Conservation (phyloP, 2,888 invertebrate genomes). For the Aleiodes leptofemur region DNA sequence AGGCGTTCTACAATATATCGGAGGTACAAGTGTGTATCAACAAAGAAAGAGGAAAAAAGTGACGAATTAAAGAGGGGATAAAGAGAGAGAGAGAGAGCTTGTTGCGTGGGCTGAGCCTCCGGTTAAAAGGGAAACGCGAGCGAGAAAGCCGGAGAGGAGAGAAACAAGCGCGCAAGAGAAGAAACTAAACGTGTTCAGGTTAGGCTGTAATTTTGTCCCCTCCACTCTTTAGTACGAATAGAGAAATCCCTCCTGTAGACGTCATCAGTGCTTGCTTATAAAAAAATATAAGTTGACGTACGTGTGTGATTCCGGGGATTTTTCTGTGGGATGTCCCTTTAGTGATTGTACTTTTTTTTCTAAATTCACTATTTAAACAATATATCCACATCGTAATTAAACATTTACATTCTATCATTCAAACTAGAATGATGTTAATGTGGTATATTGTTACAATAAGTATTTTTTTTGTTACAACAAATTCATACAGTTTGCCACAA, state of each 20-base stretch:
- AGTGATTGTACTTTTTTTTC: neutral
- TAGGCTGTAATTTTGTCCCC: constrained; percentile 7
- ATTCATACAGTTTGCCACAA: constrained; percentile 6
- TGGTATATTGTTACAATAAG: neutral
- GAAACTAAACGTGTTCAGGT: neutral
- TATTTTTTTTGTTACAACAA: neutral
- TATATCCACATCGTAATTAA: neutral
- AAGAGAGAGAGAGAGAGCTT: neutral
- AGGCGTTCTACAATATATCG: constrained; percentile 1
- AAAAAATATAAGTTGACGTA: constrained; percentile 19
- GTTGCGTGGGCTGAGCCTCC: constrained; percentile 29
- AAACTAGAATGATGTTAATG: constrained; percentile 1
- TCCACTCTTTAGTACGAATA: neutral
- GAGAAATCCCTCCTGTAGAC: constrained; percentile 4
- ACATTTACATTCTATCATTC: neutral
- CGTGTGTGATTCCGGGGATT: constrained; percentile 13
- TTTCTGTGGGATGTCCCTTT: constrained; percentile 16
- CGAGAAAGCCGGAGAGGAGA: constrained; percentile 2
- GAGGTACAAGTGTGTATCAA: no score
- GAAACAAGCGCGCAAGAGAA: neutral
- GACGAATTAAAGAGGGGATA: neutral
- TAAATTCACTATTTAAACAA: neutral
- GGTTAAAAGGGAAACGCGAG: constrained; percentile 6
- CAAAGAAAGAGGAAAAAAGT: neutral
- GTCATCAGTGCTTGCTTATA: constrained; percentile 22